Conservation (phyloP, 2,888 invertebrate species). For the Neoscelio sp. region DNA sequence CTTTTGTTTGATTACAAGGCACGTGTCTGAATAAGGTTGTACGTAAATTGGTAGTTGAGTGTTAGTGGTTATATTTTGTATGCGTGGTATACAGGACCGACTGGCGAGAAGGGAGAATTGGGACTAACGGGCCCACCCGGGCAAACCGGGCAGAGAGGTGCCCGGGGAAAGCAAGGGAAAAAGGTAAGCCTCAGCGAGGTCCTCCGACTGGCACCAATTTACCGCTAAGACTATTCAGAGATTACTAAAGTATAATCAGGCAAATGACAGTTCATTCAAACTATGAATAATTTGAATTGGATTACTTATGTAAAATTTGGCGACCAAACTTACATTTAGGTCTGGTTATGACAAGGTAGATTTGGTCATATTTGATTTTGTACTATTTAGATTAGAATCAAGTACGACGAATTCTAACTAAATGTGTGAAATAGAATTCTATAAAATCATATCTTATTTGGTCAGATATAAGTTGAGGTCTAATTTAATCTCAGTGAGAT, state of each 20-base stretch:
- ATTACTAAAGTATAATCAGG: constrained; percentile 17
- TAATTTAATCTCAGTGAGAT: constrained; percentile 8
- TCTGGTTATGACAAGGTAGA: constrained; percentile 8
- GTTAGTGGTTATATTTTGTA: constrained; percentile 71
- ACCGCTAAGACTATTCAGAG: constrained; percentile 27
- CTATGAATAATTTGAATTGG: too few relatives aligned
- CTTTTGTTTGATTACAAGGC: constrained; percentile 44
- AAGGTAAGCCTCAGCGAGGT: constrained; percentile 89
- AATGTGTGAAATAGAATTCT: not conserved
- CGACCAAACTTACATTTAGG: not conserved
- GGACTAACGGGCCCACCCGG: constrained; percentile 92
- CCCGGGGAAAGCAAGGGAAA: constrained; percentile 96
- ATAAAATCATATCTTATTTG: constrained; percentile 28
- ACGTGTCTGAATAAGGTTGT: constrained; percentile 48
- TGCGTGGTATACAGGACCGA: constrained; percentile 82
- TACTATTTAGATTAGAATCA: constrained; percentile 15
- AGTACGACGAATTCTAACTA: constrained; percentile 9
- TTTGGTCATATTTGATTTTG: constrained; percentile 1
- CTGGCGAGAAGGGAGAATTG: constrained; percentile 92
- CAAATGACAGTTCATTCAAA: constrained; percentile 36
- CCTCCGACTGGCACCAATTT: constrained; percentile 75
- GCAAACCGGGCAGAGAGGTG: constrained; percentile 93
- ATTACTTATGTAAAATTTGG: too few relatives aligned
- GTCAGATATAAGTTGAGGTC: constrained; percentile 11
- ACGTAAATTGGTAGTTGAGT: constrained; percentile 36